Evolutionary conservation across 2,888 invertebrate genomes (phyloP).

Genomic region (Oeneis ivallda): DNA sequence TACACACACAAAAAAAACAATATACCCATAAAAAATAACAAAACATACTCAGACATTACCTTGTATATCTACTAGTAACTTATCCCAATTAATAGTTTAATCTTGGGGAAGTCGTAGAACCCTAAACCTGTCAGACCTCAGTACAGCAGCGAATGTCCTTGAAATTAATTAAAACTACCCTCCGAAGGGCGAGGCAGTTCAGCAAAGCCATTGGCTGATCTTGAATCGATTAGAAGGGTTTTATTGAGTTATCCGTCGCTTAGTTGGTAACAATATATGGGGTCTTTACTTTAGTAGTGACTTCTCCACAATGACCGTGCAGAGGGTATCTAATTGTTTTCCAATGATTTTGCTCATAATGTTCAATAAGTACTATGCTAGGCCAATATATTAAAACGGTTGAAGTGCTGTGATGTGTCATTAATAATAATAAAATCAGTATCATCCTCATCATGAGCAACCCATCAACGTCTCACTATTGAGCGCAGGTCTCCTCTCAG

Average conservation of each 20-base stretch:
- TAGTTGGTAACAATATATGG: constrained; percentile 74
- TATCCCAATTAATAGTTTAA: constrained; percentile 2
- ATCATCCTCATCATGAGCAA: no score
- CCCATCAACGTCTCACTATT: no score
- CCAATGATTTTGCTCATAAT: neutral
- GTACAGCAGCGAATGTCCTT: constrained; percentile 43
- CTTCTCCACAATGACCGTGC: constrained; percentile 50
- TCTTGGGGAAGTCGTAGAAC: constrained; percentile 7
- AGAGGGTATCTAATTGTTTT: constrained; percentile 58
- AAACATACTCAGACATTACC: no score
- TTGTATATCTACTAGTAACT: neutral
- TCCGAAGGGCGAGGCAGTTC: constrained; percentile 54
- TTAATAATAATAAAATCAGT: no score
- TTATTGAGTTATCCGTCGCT: constrained; percentile 75
- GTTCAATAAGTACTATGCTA: neutral
- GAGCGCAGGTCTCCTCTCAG: no score
- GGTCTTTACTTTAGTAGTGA: constrained; percentile 50
- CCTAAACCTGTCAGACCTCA: constrained; percentile 28
- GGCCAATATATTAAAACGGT: no score
- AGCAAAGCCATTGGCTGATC: constrained; percentile 68
- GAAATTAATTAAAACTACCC: constrained; percentile 72
- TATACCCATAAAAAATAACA: no score
- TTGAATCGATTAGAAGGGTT: constrained; percentile 70
- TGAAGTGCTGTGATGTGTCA: no score
- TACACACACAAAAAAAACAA: no score